Conservation (phyloP, 2,888 invertebrate species). For the Ormia ochracea region DNA sequence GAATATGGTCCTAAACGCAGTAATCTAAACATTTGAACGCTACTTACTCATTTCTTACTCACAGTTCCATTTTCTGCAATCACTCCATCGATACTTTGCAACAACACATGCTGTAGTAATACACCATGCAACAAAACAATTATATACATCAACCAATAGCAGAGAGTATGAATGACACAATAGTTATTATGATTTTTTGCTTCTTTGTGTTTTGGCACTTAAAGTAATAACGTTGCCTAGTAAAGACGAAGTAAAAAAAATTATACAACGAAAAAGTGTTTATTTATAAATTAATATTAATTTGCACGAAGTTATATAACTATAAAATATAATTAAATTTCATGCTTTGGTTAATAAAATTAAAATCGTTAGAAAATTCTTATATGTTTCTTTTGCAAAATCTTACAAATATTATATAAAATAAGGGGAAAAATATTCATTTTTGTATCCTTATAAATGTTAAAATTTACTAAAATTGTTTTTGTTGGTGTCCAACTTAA, state of each 20-base stretch:
- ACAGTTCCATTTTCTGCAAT: background rate
- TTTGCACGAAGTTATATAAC: slow-evolving; percentile 16
- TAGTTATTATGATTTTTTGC: slow-evolving; percentile 26
- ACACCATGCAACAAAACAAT: too few species aligned
- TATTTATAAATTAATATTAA: slow-evolving; percentile 13
- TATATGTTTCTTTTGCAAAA: too few species aligned
- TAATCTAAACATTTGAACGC: background rate
- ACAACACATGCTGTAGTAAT: too few species aligned
- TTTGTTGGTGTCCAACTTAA: background rate
- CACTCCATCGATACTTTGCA: background rate
- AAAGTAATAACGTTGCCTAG: slow-evolving; percentile 54
- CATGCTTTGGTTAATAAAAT: background rate
- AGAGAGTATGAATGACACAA: slow-evolving; percentile 54
- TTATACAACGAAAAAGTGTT: background rate
- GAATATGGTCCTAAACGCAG: background rate
- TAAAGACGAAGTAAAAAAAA: slow-evolving; percentile 42
- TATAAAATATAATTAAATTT: background rate
- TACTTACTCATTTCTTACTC: slow-evolving; percentile 25
- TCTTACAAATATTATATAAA: too few species aligned
- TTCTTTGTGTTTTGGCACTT: slow-evolving; percentile 52
- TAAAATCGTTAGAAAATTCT: background rate
- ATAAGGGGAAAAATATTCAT: too few species aligned
- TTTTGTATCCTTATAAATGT: too few species aligned
- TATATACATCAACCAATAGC: background rate
- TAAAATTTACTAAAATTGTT: too few species aligned